Evolutionary conservation across 2,797 vertebrate genomes (phyloP).

Genomic region (Pangasius krempfi): DNA sequence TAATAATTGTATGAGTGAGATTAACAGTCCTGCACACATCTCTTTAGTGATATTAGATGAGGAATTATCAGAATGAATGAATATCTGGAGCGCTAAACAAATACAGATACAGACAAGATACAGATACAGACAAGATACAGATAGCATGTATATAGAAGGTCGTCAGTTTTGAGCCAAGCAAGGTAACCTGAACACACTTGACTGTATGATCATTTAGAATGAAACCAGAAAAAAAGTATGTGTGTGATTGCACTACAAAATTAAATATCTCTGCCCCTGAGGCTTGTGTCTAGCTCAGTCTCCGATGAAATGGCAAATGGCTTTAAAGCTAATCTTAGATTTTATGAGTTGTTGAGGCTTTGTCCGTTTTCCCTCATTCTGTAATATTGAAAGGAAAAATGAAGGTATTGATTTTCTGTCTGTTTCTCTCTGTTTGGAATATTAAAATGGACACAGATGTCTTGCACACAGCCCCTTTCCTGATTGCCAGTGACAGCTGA

Average conservation of each 20-base stretch:
- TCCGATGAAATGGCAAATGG: slow-evolving; percentile 64
- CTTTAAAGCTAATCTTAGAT: slow-evolving; percentile 65
- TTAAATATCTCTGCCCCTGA: slow-evolving; percentile 61
- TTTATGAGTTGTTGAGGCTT: slow-evolving; percentile 63
- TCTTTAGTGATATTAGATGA: background rate
- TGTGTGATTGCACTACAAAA: slow-evolving; percentile 49
- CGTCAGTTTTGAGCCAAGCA: background rate
- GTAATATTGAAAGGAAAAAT: slow-evolving; percentile 73
- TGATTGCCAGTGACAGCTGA: slow-evolving; percentile 51
- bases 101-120: background rate
- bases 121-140: background rate
- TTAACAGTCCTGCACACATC: background rate
- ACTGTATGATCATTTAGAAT: slow-evolving; percentile 22
- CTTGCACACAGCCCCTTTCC: slow-evolving; percentile 57
- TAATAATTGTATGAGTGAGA: background rate
- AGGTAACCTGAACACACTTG: slow-evolving; percentile 2
- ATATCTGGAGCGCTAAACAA: background rate
- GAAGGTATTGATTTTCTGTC: slow-evolving; percentile 76
- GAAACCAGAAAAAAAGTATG: slow-evolving; percentile 13
- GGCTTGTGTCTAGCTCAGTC: slow-evolving; percentile 59
- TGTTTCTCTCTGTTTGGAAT: slow-evolving; percentile 71
- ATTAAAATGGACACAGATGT: slow-evolving; percentile 72
- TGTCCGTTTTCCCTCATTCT: slow-evolving; percentile 64
- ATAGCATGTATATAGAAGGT: background rate
- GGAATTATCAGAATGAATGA: background rate